A percentile compares a stretch with the other conserved stretches of the same genome.
phyloP scores from a whole-genome alignment of 2,888 invertebrate species.

The Neria commutata region DNA sequence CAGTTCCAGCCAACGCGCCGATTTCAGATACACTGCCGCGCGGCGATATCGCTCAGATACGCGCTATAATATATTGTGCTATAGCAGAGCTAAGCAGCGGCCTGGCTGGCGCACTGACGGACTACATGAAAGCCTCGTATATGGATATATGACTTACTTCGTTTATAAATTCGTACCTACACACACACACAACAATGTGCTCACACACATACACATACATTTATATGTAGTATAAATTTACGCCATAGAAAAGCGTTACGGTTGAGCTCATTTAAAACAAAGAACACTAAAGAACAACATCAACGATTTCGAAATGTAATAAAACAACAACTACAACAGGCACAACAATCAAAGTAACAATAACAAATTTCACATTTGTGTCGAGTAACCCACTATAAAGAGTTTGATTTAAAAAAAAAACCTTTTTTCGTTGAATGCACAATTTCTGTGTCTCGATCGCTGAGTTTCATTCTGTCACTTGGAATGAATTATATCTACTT shows the following conservation, averaged over 20 bases:
- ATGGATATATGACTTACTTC: background rate
- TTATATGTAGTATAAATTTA: conserved; percentile 54
- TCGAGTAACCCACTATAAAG: conserved; percentile 2
- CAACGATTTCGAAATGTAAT: conserved; percentile 27
- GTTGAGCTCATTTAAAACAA: conserved; percentile 60
- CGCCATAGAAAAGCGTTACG: conserved; percentile 61
- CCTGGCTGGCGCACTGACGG: no score
- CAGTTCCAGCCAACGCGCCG: conserved; percentile 3
- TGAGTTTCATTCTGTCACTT: no score
- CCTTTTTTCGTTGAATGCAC: background rate
- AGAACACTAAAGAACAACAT: conserved; percentile 58
- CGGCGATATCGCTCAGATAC: conserved; percentile 15
- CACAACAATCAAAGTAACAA: background rate
- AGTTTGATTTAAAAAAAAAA: background rate
- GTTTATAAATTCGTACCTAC: background rate
- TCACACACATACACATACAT: conserved; percentile 21
- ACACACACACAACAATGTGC: no score
- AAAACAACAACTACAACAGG: background rate
- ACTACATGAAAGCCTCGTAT: no score
- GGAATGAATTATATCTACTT: no score
- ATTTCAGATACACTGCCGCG: background rate
- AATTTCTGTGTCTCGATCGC: background rate
- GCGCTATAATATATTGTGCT: conserved; percentile 3
- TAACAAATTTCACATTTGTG: conserved; percentile 1
- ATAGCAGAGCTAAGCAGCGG: background rate